Base-by-base conservation (phyloP, 2,888 invertebrate genomes). In the Agriopis aurantiaria region DNA sequence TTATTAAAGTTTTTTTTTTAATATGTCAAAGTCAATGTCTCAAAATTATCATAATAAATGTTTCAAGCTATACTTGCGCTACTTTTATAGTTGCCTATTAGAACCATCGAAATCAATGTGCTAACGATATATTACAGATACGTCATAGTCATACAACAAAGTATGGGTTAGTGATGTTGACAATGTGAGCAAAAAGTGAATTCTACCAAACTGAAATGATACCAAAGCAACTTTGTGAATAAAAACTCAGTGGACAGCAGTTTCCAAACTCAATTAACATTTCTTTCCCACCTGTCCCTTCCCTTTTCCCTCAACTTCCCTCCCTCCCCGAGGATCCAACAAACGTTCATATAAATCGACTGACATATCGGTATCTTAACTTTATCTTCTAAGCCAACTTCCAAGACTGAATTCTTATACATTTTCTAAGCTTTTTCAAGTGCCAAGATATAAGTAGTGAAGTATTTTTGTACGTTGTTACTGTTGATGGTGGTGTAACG, bases 281-380 rank as follows among this genome's bases (percentile, higher is more conserved):
- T 77, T 75, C 72, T 76, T 78, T 75, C 73, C 74, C 72, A 75
- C 78, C 75, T 75, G 57, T 55, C 71, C 75, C 75, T 79, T 78
- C 69, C 75, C 65, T 73, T 77, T 67, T 64, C 65, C 68, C 73
- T 57, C 74, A 55, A 76, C 72, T 77, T 75, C 72, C 70, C 73
- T 43, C 65, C 64, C 73, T 64, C 58, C 65, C 62, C 43, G 52
- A 61, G 73, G 59, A 69, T 52, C 74, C 75, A 77, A 73, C 71
- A 80, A 79, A 76, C 76, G 73, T 76, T 80, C 75, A 73, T 65
- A 74, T 74, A 79, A 79, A 75, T 83, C 82, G 85, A 87, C 88
- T 88, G 85, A 91, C 92, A 92, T 91, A 92, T 92, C 91, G 85
- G 82, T 84, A 86, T 73, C 78, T 76, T 84, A 78, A 78, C 78